Base-by-base conservation (phyloP, 1,140 invertebrate genomes). In the Charaxes varanes region DNA sequence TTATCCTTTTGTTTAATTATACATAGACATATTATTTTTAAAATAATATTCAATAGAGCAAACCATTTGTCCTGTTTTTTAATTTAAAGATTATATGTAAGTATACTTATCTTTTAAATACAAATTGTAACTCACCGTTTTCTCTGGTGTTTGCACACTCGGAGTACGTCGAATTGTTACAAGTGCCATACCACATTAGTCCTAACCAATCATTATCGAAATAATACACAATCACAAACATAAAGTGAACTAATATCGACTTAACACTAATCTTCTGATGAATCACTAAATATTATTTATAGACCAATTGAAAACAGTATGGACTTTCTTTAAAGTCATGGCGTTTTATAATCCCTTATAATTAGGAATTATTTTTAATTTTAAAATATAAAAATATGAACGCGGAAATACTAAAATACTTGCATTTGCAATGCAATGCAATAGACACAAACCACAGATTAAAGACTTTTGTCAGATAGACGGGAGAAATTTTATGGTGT, bases 171-270 rank as follows among this genome's bases (percentile, higher is more conserved):
- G 74, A 65, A 82, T 82, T 57, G 74, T 82, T 66, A 82, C 72
- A 61, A 82, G 74, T 71, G 78, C 78, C 78, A 82, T 82, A 67
- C 64, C 78, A 82, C 72, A 82, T 74, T 65, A 73, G 52, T 66
- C 51, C 63, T 72, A 76, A 64, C 54, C 53, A 72, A 71, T 61
- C 70, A 79, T 82, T 71, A 76, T 73, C 56, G 54, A 57, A 67
- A 62, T 63, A 79, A 72, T 64, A 64, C 52, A 72, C 67, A 78
- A 77, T 76, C 77, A 79, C 72, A 73, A 67, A 78, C 67, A 76
- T 73, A 72, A 65, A 78, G 59, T 60, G 56, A 65, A 69, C 64
- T 69, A 62, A 59, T 66, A 74, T 68, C 62, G 63, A 78, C 62
- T 67, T 77, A 62, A 60, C 61, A 71, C 53, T 70, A 64, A 74